phyloP scores from a whole-genome alignment of 2,888 invertebrate species.

The Tigriopus californicus region DNA sequence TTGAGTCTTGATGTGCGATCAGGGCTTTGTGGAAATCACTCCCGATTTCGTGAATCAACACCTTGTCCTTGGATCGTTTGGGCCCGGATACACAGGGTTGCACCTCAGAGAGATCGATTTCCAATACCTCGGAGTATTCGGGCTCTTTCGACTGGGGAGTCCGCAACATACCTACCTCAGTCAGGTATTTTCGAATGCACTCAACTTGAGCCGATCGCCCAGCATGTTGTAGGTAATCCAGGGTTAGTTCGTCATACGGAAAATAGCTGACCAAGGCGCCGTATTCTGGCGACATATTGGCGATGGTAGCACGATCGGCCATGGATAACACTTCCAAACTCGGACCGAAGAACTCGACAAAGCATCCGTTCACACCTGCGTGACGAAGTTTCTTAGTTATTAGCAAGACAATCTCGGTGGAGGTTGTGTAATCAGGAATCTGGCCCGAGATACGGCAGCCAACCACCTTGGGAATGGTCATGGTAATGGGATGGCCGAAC shows the following conservation, averaged over 20 bases:
- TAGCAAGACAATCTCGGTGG: conserved; percentile 89
- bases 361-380: conserved; percentile 90
- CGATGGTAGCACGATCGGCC: conserved; percentile 90
- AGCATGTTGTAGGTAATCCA: conserved; percentile 67
- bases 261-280: conserved; percentile 93
- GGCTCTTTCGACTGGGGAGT: conserved; percentile 29
- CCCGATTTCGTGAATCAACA: conserved; percentile 75
- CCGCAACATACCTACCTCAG: conserved; percentile 49
- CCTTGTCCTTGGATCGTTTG: conserved; percentile 88
- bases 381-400: conserved; percentile 87
- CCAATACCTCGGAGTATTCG: conserved; percentile 16
- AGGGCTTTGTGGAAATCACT: conserved; percentile 67
- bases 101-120: conserved; percentile 61
- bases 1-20: conserved; percentile 37
- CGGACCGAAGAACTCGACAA: conserved; percentile 94
- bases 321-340: conserved; percentile 77
- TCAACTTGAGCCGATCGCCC: conserved; percentile 53
- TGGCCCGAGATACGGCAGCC: conserved; percentile 74
- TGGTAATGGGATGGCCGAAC: conserved; percentile 91
- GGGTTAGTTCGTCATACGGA: conserved; percentile 61
- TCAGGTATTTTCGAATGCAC: conserved; percentile 63
- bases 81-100: conserved; percentile 92
- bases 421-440: conserved; percentile 63
- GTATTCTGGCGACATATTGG: conserved; percentile 97
- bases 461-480: conserved; percentile 87